Evolutionary conservation across 2,797 vertebrate species (phyloP), one percentile per base, ranked within the genome.

Genomic region (Muraenolepis orangiensis): DNA sequence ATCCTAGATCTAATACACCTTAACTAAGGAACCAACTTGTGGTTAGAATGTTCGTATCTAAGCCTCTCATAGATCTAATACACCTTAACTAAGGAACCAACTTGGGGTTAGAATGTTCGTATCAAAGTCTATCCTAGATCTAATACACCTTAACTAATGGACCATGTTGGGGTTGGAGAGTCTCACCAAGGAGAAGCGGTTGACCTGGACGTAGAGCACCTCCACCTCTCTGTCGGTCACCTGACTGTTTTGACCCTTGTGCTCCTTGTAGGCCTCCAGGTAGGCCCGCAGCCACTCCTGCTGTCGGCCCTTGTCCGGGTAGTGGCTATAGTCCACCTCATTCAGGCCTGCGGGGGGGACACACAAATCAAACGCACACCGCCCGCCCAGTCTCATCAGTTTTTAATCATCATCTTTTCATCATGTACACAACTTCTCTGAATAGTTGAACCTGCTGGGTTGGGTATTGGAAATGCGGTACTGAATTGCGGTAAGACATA

Each of bases 241-340:
- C n/a, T 94, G 91, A 0, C 82, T 80, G 38, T 87, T 88, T 84
- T 94, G 95, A 57, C 94, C 96, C 85, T 98, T 98, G 85, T 91
- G 94, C 29, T 97, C 95, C 86, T 98, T 97, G 88, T 95, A 98
- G 74, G 96, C 95, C 88, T 98, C 96, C 70, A 99, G 95, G 83
- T 99, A 99, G 61, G 95, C 93, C 74, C 93, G 93, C 61, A 99
- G 90, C 98, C 98, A 99, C 29, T 95, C 91, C 32, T 94, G 86
- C 90, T 99, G 97, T 42, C 97, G 93, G 46, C 89, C 81, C 77
- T 94, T 92, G 13, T 85, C 87, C 57, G 98, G 98, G 85, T 99
- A 99, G 80, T 95, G 92, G 79, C 91, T 96, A 88, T 99, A 98
- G 91, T 99, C 96, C 88, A 99, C 97, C 77, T 98, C 96, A 74